A percentile compares a stretch with the other conserved stretches of the same genome.
These are phyloP conservation scores for Coptodon rendalli DNA, from an alignment of 2,113 vertebrate species.

Conservation along the genomic window DNA sequence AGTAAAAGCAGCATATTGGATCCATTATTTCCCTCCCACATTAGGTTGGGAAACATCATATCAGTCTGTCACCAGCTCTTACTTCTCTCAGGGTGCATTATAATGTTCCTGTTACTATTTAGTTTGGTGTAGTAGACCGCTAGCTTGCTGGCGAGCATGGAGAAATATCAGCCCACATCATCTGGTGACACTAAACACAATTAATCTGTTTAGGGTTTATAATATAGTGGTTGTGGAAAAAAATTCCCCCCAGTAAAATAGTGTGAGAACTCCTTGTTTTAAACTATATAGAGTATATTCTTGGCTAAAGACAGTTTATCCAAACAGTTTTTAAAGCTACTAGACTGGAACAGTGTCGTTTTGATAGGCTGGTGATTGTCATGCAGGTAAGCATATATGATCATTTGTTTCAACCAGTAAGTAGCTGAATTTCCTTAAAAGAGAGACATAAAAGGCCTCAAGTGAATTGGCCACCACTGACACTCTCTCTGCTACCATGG, in stretches of 20 bases:
- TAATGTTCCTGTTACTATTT: not conserved
- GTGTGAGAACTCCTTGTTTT: not conserved
- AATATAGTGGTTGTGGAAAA: not conserved
- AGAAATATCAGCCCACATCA: not conserved
- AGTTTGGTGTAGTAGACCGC: not conserved
- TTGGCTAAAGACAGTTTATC: not conserved
- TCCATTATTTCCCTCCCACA: not conserved
- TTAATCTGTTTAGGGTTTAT: not conserved
- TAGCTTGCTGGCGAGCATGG: not conserved
- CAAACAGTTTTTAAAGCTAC: accelerated
- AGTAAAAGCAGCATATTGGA: not conserved
- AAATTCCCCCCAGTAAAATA: accelerated
- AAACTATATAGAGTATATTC: not conserved
- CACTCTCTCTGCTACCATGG: not conserved
- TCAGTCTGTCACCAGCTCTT: not conserved
- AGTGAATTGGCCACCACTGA: not conserved
- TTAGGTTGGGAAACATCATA: not conserved
- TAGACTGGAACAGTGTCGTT: not conserved
- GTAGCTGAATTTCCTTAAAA: not conserved
- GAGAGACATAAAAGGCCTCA: not conserved
- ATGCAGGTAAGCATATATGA: not conserved
- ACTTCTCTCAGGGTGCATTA: not conserved
- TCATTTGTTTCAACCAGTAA: not conserved
- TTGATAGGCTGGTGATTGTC: not conserved
- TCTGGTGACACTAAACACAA: not conserved